phyloP scores from a whole-genome alignment of 2,888 invertebrate species.

The Timandra comae region DNA sequence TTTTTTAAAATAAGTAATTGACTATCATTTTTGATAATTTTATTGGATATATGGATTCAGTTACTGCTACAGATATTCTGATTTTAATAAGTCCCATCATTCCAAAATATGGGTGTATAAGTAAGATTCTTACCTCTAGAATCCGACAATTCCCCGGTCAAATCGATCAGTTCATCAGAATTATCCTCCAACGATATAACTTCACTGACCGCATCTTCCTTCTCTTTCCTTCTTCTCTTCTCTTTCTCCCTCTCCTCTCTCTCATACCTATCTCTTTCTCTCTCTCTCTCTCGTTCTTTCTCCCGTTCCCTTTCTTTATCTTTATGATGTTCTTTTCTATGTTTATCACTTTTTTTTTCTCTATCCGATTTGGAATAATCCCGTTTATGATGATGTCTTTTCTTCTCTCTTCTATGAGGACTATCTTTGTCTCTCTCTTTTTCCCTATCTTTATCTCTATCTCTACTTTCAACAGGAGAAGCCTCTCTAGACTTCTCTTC shows the following conservation, averaged over 20 bases:
- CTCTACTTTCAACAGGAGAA: slow-evolving; percentile 18
- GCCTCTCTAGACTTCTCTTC: no score
- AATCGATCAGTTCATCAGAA: slow-evolving; percentile 75
- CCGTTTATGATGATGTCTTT: slow-evolving; percentile 13
- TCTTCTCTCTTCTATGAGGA: slow-evolving; percentile 13
- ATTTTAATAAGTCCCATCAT: no score
- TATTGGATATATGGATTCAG: no score
- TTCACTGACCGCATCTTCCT: slow-evolving; percentile 48
- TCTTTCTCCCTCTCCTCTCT: slow-evolving; percentile 35
- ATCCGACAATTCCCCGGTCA: slow-evolving; percentile 74
- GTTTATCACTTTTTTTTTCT: slow-evolving; percentile 16
- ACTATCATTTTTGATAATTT: no score
- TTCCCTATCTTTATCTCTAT: slow-evolving; percentile 23
- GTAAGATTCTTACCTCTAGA: slow-evolving; percentile 66
- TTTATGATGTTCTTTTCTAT: slow-evolving; percentile 17
- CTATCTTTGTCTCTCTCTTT: slow-evolving; percentile 16
- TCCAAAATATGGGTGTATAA: no score
- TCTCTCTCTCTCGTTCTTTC: slow-evolving; percentile 11
- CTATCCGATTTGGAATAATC: slow-evolving; percentile 8
- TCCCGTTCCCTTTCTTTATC: slow-evolving; percentile 20
- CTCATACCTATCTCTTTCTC: slow-evolving; percentile 23
- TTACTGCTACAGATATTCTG: no score
- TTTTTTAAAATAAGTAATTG: no score
- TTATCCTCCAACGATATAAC: slow-evolving; percentile 66
- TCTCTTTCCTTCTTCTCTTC: slow-evolving; percentile 36